A percentile compares a stretch with the other conserved stretches of the same genome.
Conservation (phyloP, 2,888 invertebrate species). For the Drosophila testacea region DNA sequence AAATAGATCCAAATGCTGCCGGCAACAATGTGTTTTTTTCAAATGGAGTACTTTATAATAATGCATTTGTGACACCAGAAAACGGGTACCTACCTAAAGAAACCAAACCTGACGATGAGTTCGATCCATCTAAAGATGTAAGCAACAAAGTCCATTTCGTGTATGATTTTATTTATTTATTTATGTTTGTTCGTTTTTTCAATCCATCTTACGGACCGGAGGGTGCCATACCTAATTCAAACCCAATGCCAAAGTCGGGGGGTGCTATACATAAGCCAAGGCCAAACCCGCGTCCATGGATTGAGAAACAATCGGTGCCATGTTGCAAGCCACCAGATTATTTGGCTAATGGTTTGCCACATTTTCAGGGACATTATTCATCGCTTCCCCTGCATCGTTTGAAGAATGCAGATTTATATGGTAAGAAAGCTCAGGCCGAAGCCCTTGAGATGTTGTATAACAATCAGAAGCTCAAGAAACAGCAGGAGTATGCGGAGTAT, state of each 20-base stretch:
- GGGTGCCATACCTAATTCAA: slow-evolving; percentile 12
- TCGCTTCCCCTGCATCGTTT: slow-evolving; percentile 3
- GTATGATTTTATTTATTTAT: too few relatives aligned
- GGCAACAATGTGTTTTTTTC: slow-evolving; percentile 13
- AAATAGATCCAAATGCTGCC: background rate
- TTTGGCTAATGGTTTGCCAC: background rate
- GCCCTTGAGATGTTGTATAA: background rate
- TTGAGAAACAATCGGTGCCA: background rate
- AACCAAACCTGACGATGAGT: background rate
- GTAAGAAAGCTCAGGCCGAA: background rate
- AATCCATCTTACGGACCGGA: slow-evolving; percentile 32
- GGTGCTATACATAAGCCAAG: slow-evolving; percentile 9
- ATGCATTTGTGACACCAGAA: background rate
- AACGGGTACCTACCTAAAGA: background rate
- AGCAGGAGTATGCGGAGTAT: background rate
- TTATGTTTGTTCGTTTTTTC: too few relatives aligned
- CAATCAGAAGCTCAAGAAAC: background rate
- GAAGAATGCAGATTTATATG: slow-evolving; percentile 2
- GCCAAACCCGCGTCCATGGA: background rate
- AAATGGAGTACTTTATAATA: slow-evolving; percentile 31
- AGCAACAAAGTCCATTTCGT: background rate
- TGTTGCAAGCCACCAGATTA: background rate
- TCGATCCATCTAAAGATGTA: slow-evolving; percentile 23
- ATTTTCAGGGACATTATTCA: slow-evolving; percentile 6
- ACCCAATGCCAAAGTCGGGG: background rate